phyloP scores from a whole-genome alignment of 64 coral and sea anemone genomes.

The Catalaphyllia jardinei region DNA sequence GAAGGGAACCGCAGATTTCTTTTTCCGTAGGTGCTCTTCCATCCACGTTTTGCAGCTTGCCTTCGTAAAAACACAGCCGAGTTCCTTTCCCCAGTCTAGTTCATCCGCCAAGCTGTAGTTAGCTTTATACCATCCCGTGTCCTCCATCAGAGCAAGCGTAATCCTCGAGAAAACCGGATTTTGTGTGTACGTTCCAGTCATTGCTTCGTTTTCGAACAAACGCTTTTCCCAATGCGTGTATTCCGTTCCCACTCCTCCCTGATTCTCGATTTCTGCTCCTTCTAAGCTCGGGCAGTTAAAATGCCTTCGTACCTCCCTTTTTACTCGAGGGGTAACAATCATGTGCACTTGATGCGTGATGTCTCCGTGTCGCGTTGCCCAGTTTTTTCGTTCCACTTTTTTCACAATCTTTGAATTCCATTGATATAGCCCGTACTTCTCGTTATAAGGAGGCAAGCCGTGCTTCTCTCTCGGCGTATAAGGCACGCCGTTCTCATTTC shows the following conservation, averaged over 20 bases:
- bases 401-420: conserved; percentile 79
- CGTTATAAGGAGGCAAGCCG: conserved; percentile 84
- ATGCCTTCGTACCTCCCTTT: conserved; percentile 69
- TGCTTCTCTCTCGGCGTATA: conserved; percentile 75
- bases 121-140: conserved; percentile 91
- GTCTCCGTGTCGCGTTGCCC: conserved; percentile 73
- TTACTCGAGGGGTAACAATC: conserved; percentile 89
- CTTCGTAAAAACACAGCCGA: conserved; percentile 91
- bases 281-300: conserved; percentile 83
- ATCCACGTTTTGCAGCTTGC: conserved; percentile 95
- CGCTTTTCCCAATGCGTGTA: conserved; percentile 98
- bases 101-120: conserved; percentile 86
- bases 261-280: conserved; percentile 97
- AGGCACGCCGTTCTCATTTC: conserved; percentile 65
- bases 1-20: conserved; percentile 59
- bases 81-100: conserved; percentile 87
- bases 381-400: conserved; percentile 71
- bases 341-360: conserved; percentile 77
- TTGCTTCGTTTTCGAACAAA: conserved; percentile 98
- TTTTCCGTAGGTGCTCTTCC: conserved; percentile 65
- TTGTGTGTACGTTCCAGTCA: conserved; percentile 98
- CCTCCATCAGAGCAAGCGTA: conserved; percentile 92
- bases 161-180: conserved; percentile 95
- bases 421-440: conserved; percentile 81
- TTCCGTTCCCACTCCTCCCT: conserved; percentile 85